Percentiles rank a stretch among this genome's conserved stretches.
These are phyloP conservation scores for Potorous gilbertii DNA, from an alignment of 2,797 vertebrate species.

Conservation along the genomic window DNA sequence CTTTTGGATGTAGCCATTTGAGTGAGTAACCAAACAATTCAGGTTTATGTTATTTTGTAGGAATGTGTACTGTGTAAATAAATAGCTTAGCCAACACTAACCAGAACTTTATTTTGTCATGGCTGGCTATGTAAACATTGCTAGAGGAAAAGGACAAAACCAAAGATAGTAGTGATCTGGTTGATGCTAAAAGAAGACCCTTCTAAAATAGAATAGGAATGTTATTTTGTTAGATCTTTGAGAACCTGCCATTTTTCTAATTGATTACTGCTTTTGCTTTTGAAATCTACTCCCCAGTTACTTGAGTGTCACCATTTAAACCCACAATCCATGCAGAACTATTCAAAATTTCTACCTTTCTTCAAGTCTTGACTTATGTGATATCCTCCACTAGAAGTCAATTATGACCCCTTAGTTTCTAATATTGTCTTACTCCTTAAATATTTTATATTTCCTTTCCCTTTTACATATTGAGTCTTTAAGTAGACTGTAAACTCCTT, in stretches of 20 bases:
- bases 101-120: conserved; percentile 33
- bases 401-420: neutral
- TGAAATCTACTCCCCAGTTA: conserved; percentile 31
- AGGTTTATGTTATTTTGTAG: conserved; percentile 32
- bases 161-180: neutral
- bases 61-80: neutral
- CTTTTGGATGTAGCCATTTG: neutral
- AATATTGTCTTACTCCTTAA: neutral
- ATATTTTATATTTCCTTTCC: neutral
- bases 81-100: neutral
- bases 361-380: neutral
- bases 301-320: neutral
- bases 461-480: neutral
- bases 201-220: neutral
- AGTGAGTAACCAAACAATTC: conserved; percentile 29
- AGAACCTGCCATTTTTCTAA: neutral
- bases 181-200: neutral
- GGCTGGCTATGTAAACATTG: neutral
- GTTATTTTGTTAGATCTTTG: conserved; percentile 21
- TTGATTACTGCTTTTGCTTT: conserved; percentile 26
- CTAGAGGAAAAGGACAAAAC: neutral
- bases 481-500: neutral
- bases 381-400: neutral
- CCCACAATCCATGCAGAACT: neutral
- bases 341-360: neutral